These are phyloP conservation scores for Zaprionus taronus DNA, from an alignment of 1,140 invertebrate species.

Conservation along the genomic window DNA sequence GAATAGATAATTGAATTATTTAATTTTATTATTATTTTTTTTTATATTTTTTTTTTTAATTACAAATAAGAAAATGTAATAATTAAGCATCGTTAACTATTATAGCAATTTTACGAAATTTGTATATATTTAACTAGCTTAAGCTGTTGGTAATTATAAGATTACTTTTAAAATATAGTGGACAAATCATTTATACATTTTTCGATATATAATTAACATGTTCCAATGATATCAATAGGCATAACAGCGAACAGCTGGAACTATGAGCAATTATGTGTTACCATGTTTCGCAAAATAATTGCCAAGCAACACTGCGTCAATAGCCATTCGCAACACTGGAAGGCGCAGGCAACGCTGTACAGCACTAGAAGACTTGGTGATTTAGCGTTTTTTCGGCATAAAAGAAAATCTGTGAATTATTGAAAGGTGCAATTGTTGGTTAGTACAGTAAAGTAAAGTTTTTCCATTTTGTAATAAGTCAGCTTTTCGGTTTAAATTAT, in stretches of 20 bases:
- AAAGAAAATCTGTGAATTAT: constrained; percentile 67
- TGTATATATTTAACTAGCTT: background rate
- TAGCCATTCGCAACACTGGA: constrained; percentile 8
- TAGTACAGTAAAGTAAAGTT: constrained; percentile 45
- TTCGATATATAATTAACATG: background rate
- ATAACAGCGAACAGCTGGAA: background rate
- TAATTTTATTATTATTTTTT: too few relatives aligned
- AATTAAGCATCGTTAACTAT: background rate
- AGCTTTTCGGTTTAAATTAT: constrained; percentile 38
- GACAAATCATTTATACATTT: background rate
- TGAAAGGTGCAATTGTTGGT: constrained; percentile 66
- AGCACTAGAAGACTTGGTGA: constrained; percentile 63
- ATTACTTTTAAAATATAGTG: background rate
- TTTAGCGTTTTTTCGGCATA: constrained; percentile 81
- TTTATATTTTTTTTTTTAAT: too few relatives aligned
- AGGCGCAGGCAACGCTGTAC: constrained; percentile 20
- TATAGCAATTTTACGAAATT: background rate
- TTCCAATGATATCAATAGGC: background rate
- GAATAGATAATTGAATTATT: background rate
- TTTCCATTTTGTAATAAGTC: constrained; percentile 5
- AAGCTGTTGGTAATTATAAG: background rate
- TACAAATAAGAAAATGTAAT: background rate
- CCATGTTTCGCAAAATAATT: background rate
- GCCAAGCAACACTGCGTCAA: background rate
- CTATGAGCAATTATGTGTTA: constrained; percentile 6